Conservation (phyloP, 2,113 vertebrate species). For the Hippocampus comes region DNA sequence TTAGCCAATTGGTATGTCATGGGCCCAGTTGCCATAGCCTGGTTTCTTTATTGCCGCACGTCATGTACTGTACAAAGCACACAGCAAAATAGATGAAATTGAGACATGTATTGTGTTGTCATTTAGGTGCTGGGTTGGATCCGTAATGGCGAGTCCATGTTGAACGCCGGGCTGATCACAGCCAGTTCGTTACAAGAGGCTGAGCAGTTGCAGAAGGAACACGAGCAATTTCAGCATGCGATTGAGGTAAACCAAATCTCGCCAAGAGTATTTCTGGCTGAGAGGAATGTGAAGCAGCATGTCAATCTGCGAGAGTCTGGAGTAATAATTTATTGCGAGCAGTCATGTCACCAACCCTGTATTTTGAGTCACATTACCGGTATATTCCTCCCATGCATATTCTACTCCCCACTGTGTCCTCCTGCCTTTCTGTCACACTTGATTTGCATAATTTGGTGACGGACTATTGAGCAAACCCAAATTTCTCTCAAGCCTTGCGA, state of each 20-base stretch:
- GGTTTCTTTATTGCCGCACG: background rate
- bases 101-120: slow-evolving; percentile 6
- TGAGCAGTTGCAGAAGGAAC: slow-evolving; percentile 94
- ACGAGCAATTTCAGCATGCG: slow-evolving; percentile 97
- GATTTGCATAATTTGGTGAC: background rate
- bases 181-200: slow-evolving; percentile 96
- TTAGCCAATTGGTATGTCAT: background rate
- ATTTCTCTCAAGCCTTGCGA: too few species aligned
- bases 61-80: background rate
- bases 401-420: background rate
- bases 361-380: background rate
- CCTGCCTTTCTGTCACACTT: background rate
- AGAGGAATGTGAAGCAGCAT: background rate
- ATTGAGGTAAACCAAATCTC: slow-evolving; percentile 81
- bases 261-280: background rate
- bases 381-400: background rate
- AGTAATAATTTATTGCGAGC: background rate
- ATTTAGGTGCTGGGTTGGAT: slow-evolving; percentile 97
- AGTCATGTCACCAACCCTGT: background rate
- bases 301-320: background rate
- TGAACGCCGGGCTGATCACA: slow-evolving; percentile 95
- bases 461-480: background rate
- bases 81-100: background rate
- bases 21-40: background rate
- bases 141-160: slow-evolving; percentile 96